A percentile compares a stretch with the other conserved stretches of the same genome.
Evolutionary conservation across 2,888 invertebrate species (phyloP).

Genomic region (Ephialtes manifestator): DNA sequence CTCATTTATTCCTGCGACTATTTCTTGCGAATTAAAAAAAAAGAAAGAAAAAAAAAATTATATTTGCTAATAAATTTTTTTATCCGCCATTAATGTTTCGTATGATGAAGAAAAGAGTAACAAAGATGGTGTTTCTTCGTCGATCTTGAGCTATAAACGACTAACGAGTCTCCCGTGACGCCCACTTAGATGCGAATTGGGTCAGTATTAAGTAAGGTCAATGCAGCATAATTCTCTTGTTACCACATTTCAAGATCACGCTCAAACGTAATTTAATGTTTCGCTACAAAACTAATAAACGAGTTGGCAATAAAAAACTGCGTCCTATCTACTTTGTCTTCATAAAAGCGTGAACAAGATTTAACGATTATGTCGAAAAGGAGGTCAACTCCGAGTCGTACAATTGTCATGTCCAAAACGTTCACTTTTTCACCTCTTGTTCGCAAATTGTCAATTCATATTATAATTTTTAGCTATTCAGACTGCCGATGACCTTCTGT

Average conservation of each 20-base stretch:
- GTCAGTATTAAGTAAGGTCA: conserved; percentile 19
- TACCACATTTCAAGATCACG: conserved; percentile 42
- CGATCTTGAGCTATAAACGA: conserved; percentile 11
- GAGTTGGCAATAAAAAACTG: background rate
- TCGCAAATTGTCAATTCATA: conserved; percentile 1
- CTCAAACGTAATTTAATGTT: conserved; percentile 35
- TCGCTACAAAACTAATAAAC: conserved; percentile 6
- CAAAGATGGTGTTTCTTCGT: background rate
- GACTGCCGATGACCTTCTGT: background rate
- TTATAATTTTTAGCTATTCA: background rate
- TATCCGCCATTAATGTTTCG: background rate
- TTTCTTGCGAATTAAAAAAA: background rate
- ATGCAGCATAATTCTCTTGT: conserved; percentile 4
- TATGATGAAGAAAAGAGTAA: background rate
- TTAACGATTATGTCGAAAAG: background rate
- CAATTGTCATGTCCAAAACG: background rate
- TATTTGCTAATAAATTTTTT: background rate
- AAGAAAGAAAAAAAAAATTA: too few relatives aligned
- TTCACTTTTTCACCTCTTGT: background rate
- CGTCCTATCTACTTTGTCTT: conserved; percentile 11
- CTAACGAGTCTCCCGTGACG: conserved; percentile 28
- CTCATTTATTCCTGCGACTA: background rate
- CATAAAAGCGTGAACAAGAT: background rate
- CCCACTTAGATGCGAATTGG: conserved; percentile 26
- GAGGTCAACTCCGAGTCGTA: background rate